Conservation (phyloP, 2,888 invertebrate genomes). For the Boloria selene region DNA sequence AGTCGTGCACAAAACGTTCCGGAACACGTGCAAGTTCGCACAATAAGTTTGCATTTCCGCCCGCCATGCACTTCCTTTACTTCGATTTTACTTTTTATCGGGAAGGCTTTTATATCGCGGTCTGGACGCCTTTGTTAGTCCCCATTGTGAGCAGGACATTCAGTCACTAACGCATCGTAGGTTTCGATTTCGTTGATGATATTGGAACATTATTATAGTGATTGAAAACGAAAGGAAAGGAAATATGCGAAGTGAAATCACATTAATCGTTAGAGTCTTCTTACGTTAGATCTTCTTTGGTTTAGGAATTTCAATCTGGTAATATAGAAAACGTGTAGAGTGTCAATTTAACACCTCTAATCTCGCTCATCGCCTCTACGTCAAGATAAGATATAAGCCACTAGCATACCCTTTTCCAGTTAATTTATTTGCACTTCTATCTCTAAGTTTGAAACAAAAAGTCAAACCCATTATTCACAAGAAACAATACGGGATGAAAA, state of each 20-base stretch:
- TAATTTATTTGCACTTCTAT: constrained; percentile 73
- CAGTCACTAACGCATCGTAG: constrained; percentile 74
- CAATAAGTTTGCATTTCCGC: constrained; percentile 82
- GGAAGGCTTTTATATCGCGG: constrained; percentile 70
- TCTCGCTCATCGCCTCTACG: constrained; percentile 55
- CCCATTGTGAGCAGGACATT: constrained; percentile 73
- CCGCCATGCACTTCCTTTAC: constrained; percentile 80
- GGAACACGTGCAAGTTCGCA: constrained; percentile 81
- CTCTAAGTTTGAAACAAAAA: constrained; percentile 71
- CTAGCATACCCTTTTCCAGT: constrained; percentile 58
- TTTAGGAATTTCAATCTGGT: constrained; percentile 47
- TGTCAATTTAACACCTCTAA: constrained; percentile 65
- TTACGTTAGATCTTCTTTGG: constrained; percentile 13
- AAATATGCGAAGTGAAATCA: constrained; percentile 50
- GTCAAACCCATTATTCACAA: constrained; percentile 61
- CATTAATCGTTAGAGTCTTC: constrained; percentile 10
- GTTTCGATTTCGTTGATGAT: constrained; percentile 82
- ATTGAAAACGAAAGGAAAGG: constrained; percentile 74
- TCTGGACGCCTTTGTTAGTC: constrained; percentile 70
- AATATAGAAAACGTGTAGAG: constrained; percentile 52
- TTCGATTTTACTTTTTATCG: constrained; percentile 78
- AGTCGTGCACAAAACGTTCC: constrained; percentile 70
- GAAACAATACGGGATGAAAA: constrained; percentile 69
- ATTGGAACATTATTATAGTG: constrained; percentile 72
- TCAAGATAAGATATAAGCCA: constrained; percentile 61